Base-by-base conservation (phyloP, 2,797 vertebrate species). In the Takifugu rubripes region DNA sequence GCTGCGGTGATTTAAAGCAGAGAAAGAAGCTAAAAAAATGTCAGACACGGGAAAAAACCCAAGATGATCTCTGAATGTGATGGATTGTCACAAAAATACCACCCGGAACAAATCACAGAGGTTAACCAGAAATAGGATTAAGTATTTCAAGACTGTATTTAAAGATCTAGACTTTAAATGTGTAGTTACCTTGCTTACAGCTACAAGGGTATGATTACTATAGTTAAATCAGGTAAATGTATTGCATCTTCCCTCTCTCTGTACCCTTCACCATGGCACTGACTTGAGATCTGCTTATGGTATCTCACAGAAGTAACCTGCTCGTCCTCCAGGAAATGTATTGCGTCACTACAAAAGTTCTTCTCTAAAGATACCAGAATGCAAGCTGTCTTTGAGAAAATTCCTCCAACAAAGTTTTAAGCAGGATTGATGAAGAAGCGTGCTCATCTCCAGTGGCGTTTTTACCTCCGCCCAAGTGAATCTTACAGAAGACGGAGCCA, bases 391-490 rank as follows among this genome's bases (percentile, higher is more conserved):
- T 52, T 53, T 8, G 5, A 62, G 59, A 67, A 46, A 54, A 60
- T 61, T 66, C 25, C 54, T 60, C 15, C 49, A 71, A 72, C 59
- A 56, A 55, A 64, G 57, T 49, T 72, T 64, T 51, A 49, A 64
- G 53, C 17, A 47, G 54, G 36, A 40, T 3, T 1, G 14, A 33
- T 3, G 10, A 40, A 66, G 25, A 54, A 63, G 72, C 61, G 11
- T 55, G n/a, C n/a, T 25, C 16, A 14, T 59, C 62, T 50, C 33
- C 29, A 5, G 1, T 24, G 12, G 44, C 42, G 3, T 49, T 56
- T 54, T 63, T 91, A 98, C 97, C 95, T 98, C 94, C 16, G 93
- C 95, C 97, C 97, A 99, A 0, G 97, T 97, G 83, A 98, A 99
- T 71, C 95, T 91, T 54, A 99, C 96, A 0, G 97, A 98, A 2